Base-by-base conservation (phyloP, 2,113 vertebrate genomes). In the Lutjanus erythropterus region DNA sequence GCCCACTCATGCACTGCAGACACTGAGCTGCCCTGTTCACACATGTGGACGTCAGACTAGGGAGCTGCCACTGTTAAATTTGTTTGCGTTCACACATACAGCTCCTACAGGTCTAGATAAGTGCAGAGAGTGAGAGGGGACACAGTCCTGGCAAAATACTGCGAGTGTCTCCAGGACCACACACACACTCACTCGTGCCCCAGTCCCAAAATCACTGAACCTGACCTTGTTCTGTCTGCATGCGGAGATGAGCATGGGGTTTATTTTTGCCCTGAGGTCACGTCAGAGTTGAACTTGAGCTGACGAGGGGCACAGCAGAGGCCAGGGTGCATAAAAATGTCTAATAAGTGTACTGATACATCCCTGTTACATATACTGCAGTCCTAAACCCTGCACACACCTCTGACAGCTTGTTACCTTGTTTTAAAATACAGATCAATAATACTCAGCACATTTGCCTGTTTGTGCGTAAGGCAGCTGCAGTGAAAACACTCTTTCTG, bases 401-500 rank as follows among this genome's bases (percentile, higher is more conserved):
- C 2, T 25, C 29, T 33, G 25, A 78, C 18, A 23, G 49, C 9
- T 41, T 41, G 21, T 59, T 46, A 18, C 52, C 62, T n/a, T 33
- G 12, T 9, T 72, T 59, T 65, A 65, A 25, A 12, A 18, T 4
- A 39, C 25, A 31, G 68, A 77, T 59, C 27, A 78, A 72, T 37
- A 35, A n/a, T 47, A 71, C 47, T 52, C 3, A n/a, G 9, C 33
- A 33, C 21, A 10, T 46, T 29, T 33, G 9, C 18, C 27, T 39
- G 33, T 66, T 47, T 77, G 16, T 31, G 15, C 27, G 3, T n/a
- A n/a, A 52, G 6, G 19, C 50, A 23, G 39, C 53, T 56, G n/a
- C 62, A 62, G 46, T 42, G n/a, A 33, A 74, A 62, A 55, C n/a
- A 27, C 8, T 31, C 39, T 31, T 49, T 58, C 35, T 0, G 1